Base-by-base conservation (phyloP, 2,113 vertebrate species). In the Gallinago media region DNA sequence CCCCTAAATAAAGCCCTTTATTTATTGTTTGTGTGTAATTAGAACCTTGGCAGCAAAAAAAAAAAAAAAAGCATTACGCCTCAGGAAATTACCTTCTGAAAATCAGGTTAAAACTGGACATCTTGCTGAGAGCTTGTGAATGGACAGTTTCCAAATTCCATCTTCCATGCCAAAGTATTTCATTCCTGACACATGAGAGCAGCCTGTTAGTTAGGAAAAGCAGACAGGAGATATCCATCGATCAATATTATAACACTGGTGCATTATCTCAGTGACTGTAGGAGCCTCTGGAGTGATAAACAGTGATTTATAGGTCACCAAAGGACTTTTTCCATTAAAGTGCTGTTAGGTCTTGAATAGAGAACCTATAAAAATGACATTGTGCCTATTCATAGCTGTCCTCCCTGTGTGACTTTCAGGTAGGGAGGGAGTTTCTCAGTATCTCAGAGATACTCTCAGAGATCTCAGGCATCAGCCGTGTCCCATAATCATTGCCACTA, bases 21-120 rank as follows among this genome's bases (percentile, higher is more conserved):
- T 96, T 96, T 95, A 91, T 94, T 89, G 50, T 94, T 70, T 72
- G 85, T 73, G 77, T 76, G 89, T 86, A 94, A 94, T 91, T 85
- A 94, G n/a, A 68, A 65, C 19, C 25, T 62, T 92, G 93, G 81
- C 87, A 65, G 65, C 20, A 22, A 47, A 47, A 47, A 47, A 46
- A 46, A 38, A 71, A 80, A 47, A 85, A 75, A 44, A 42, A 75
- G 20, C 58, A 56, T 94, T 74, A 68, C 27, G 61, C 58, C 82
- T 87, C 59, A 29, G 47, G 78, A 87, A 96, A 84, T 92, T 58
- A 58, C 74, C 73, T 92, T 87, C 52, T 76, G 73, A 90, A 76
- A 56, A 84, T 42, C 82, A 54, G 44, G 68, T 80, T 76, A 47
- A 72, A 84, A 89, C 32, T 5, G 3, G 59, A 74, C 34, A 55